These are phyloP conservation scores for Dendrolimus pini DNA, from an alignment of 2,888 invertebrate genomes.

Conservation along the genomic window DNA sequence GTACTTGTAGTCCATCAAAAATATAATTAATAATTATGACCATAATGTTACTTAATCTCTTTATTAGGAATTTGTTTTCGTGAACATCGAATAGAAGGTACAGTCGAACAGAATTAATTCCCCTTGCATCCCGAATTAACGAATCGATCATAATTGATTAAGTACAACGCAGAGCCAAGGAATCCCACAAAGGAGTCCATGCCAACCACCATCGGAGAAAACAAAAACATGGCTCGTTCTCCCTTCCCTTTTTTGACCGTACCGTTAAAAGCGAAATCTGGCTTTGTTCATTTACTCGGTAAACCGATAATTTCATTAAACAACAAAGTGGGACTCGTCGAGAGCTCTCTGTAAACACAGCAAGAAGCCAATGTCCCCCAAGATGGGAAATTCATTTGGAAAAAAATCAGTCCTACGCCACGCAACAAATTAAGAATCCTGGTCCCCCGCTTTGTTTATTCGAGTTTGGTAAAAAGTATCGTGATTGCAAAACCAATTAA, in stretches of 20 bases:
- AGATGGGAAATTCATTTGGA: slow-evolving; percentile 69
- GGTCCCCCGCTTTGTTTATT: slow-evolving; percentile 36
- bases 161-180: slow-evolving; percentile 52
- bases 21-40: too few relatives aligned
- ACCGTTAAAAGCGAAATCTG: slow-evolving; percentile 65
- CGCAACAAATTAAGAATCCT: slow-evolving; percentile 49
- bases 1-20: too few relatives aligned
- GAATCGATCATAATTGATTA: slow-evolving; percentile 75
- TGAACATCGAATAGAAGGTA: neutral
- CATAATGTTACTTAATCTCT: too few relatives aligned
- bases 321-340: slow-evolving; percentile 71
- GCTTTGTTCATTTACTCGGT: slow-evolving; percentile 76
- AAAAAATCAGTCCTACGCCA: slow-evolving; percentile 55
- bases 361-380: slow-evolving; percentile 74
- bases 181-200: slow-evolving; percentile 63
- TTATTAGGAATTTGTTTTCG: too few relatives aligned
- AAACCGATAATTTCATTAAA: slow-evolving; percentile 78
- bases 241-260: slow-evolving; percentile 61
- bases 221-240: slow-evolving; percentile 53
- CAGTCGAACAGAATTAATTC: slow-evolving; percentile 26
- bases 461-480: slow-evolving; percentile 21
- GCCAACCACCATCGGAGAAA: slow-evolving; percentile 53
- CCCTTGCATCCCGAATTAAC: slow-evolving; percentile 63
- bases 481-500: slow-evolving; percentile 24
- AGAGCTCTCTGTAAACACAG: slow-evolving; percentile 66